Base-by-base conservation (phyloP, 92 coral and sea anemone genomes). In the Zoanthus gigantus region DNA sequence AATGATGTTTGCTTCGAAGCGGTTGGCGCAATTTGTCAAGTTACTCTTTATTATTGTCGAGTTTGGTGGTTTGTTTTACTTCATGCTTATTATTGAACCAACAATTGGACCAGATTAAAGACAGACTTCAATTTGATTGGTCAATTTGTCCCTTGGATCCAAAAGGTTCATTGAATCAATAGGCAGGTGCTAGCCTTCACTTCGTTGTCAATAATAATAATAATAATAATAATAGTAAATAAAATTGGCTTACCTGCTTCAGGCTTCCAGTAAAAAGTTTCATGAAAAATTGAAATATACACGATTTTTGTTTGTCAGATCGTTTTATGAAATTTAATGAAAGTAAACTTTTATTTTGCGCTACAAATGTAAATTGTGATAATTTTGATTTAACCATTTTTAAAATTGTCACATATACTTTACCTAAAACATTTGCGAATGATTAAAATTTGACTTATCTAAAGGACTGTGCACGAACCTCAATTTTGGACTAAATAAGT, bases 41-140 rank as follows among this genome's bases (percentile, higher is more conserved):
- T 48, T 18, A 81, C 85, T 63, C 60, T 42, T 45, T 18, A 44
- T 42, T 56, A 46, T 65, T 66, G 85, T 81, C 46, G 69, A 37
- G 23, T 66, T 60, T 31, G 85, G 47, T 71, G 60, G 85, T 79
- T 81, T 8, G 85, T 29, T 45, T 23, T 54, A 52, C 23, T 63
- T 18, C 44, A 45, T 42, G 56, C 58, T n/a, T 17, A 80, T 81
- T 32, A 46, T 45, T 42, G 85, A 66, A 17, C 47, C 31, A 63
- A 46, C 85, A 81, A 81, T 81, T 11, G 63, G 6, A 63, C 66
- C 17, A 81, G 32, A 81, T 66, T 66, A 50, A 65, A 66, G 65
- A 81, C 37, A 17, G 85, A 67, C 85, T 74, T 28, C 47, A 28
- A 15, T 81, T 63, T 80, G 83, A 29, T 57, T 7, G 71, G 60